Percentiles rank a stretch among this genome's conserved stretches.
Conservation (phyloP, 2,888 invertebrate species). For the Eupithecia insigniata region DNA sequence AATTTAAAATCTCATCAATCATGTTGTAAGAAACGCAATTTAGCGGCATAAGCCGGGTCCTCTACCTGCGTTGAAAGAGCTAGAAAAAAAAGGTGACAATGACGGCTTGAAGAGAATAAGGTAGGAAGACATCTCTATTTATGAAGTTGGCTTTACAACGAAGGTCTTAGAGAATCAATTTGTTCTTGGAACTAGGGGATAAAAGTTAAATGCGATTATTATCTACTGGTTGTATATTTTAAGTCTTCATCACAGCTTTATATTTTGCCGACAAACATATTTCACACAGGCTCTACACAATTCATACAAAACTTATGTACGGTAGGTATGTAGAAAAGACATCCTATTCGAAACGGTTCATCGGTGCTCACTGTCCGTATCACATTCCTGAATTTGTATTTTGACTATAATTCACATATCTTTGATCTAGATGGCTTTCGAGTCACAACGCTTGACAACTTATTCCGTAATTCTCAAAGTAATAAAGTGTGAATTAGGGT, state of each 20-base stretch:
- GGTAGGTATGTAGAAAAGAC: conserved; percentile 48
- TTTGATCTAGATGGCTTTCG: conserved; percentile 64
- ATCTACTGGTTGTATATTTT: conserved; percentile 49
- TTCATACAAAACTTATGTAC: conserved; percentile 13
- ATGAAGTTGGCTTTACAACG: conserved; percentile 56
- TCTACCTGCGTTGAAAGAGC: conserved; percentile 67
- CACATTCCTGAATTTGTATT: conserved; percentile 74
- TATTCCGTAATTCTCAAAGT: conserved; percentile 65
- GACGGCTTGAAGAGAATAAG: conserved; percentile 69
- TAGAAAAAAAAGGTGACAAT: conserved; percentile 77
- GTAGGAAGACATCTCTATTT: conserved; percentile 79
- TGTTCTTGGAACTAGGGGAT: conserved; percentile 52
- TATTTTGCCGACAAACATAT: conserved; percentile 54
- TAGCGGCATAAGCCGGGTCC: conserved; percentile 61
- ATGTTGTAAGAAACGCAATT: conserved; percentile 71
- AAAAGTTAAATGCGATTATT: conserved; percentile 59
- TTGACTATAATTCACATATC: conserved; percentile 69
- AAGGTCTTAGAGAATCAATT: conserved; percentile 46
- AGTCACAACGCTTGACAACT: conserved; percentile 69
- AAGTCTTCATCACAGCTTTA: conserved; percentile 61
- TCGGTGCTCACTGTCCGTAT: conserved; percentile 66
- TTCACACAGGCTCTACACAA: background rate
- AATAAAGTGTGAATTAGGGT: conserved; percentile 77
- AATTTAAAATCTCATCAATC: conserved; percentile 77
- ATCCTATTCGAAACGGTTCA: conserved; percentile 67